phyloP scores from a whole-genome alignment of 2,113 vertebrate genomes.

The Corythaixoides concolor region DNA sequence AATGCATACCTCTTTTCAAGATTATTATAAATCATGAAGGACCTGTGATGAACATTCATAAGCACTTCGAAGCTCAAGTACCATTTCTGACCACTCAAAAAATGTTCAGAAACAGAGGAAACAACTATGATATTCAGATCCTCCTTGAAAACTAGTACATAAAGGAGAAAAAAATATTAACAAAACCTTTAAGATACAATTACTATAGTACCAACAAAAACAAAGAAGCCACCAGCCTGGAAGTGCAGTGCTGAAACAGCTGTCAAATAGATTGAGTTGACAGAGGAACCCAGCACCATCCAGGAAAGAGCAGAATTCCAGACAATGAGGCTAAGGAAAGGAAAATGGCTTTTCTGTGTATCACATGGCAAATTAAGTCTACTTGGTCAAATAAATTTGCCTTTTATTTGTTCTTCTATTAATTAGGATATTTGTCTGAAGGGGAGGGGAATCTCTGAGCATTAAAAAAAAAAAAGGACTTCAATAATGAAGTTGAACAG shows the following conservation, averaged over 20 bases:
- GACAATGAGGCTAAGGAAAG: neutral
- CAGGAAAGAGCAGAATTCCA: neutral
- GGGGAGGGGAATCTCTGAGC: neutral
- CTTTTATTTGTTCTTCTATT: neutral
- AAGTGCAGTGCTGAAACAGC: neutral
- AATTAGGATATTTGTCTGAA: neutral
- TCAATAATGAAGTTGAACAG: neutral
- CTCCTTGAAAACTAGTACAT: neutral
- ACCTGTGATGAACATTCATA: neutral
- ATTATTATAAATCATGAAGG: neutral
- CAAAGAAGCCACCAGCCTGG: neutral
- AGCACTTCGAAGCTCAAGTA: neutral
- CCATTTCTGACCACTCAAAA: neutral
- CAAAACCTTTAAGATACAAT: neutral
- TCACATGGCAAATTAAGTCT: neutral
- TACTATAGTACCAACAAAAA: neutral
- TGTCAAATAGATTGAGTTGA: neutral
- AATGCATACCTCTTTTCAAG: neutral
- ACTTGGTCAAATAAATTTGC: neutral
- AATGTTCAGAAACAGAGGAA: neutral
- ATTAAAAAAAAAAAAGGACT: neutral
- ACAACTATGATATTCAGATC: neutral
- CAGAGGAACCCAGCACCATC: neutral
- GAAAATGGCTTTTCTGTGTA: neutral
- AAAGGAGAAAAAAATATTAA: neutral